phyloP scores from a whole-genome alignment of 2,113 vertebrate species.

The Kryptolebias marmoratus region DNA sequence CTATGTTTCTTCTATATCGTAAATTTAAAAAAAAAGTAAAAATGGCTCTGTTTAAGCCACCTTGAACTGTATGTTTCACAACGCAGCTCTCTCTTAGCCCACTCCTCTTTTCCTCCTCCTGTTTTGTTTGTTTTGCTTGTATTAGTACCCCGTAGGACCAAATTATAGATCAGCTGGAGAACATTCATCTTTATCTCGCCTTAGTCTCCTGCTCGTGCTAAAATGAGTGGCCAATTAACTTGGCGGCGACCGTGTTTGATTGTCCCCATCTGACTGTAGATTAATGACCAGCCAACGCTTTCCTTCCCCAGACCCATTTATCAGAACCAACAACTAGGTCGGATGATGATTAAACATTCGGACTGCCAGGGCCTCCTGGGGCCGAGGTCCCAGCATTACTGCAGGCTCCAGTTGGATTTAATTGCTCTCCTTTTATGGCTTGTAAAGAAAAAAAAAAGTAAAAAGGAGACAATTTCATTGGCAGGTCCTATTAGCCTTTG shows the following conservation, averaged over 20 bases:
- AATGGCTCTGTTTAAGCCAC: conserved; percentile 54
- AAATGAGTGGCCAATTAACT: conserved; percentile 95
- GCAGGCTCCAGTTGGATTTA: conserved; percentile 86
- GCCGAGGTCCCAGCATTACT: conserved; percentile 78
- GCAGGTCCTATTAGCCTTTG: conserved; percentile 87
- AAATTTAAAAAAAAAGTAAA: too few species aligned
- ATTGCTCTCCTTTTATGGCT: conserved; percentile 85
- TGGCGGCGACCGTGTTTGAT: conserved; percentile 84
- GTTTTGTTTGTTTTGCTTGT: conserved; percentile 68
- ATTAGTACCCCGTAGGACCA: conserved; percentile 70
- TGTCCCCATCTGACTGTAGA: conserved; percentile 91
- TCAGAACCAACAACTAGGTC: conserved; percentile 91
- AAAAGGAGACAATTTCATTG: conserved; percentile 81
- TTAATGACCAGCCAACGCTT: conserved; percentile 91
- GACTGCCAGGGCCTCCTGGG: conserved; percentile 69
- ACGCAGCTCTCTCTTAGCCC: background rate
- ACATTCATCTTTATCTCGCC: conserved; percentile 82
- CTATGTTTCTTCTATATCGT: too few species aligned
- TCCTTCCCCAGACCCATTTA: conserved; percentile 89
- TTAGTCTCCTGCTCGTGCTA: conserved; percentile 70
- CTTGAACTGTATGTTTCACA: conserved; percentile 31
- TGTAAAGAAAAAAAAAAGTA: conserved; percentile 88
- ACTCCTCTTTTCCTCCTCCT: conserved; percentile 31
- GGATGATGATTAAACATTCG: conserved; percentile 90
- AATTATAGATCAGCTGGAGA: conserved; percentile 80